Conservation (phyloP, 2,888 invertebrate species). For the Ennomos fuscantarius region DNA sequence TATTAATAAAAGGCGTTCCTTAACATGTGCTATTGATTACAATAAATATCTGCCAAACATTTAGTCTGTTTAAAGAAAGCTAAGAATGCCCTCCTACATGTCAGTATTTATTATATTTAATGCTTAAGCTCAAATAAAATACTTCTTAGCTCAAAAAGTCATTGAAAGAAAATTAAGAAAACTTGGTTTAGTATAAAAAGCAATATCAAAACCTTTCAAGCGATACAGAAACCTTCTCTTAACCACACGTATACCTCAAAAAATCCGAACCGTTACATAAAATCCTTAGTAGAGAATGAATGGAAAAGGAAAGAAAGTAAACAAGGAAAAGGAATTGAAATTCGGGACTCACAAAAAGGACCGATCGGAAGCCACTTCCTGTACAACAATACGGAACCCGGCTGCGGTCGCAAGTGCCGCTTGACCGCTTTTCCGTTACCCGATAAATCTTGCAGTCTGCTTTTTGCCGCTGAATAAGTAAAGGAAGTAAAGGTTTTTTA, state of each 20-base stretch:
- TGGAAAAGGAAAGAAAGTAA: background rate
- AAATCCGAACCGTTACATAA: constrained; percentile 10
- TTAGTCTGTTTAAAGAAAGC: too few species aligned
- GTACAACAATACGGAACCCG: constrained; percentile 40
- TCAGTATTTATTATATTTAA: too few species aligned
- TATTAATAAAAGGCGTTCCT: too few species aligned
- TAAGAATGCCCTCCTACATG: too few species aligned
- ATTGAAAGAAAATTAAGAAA: too few species aligned
- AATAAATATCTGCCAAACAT: too few species aligned
- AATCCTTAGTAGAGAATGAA: background rate
- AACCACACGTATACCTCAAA: constrained; percentile 2
- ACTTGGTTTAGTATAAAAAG: too few species aligned
- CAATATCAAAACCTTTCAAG: too few species aligned
- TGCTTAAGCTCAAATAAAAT: too few species aligned
- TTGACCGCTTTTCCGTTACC: constrained; percentile 49
- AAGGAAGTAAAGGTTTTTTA: constrained; percentile 41
- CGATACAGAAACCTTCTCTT: too few species aligned
- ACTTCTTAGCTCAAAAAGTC: too few species aligned
- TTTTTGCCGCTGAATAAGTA: constrained; percentile 44
- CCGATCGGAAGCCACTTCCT: constrained; percentile 22
- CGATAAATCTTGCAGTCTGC: constrained; percentile 49
- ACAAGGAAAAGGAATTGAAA: constrained; percentile 21
- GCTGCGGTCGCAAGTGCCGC: constrained; percentile 33
- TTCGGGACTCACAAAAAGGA: constrained; percentile 21
- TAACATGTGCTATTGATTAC: too few species aligned